phyloP scores from a whole-genome alignment of 2,113 vertebrate species.

The Oenanthe oenanthe region DNA sequence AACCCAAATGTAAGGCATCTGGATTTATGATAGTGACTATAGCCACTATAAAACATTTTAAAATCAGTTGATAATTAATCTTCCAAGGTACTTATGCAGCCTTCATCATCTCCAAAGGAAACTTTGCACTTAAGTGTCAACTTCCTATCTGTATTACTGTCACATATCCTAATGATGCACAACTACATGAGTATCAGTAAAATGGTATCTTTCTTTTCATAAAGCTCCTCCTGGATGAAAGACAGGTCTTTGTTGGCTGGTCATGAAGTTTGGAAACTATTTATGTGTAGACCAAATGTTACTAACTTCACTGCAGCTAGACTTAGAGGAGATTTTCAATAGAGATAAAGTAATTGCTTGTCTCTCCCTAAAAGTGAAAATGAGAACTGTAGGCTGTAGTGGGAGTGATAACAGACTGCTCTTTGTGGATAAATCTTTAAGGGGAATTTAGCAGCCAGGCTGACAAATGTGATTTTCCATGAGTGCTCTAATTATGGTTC shows the following conservation, averaged over 20 bases:
- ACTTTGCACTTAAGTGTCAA: accelerated
- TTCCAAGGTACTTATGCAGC: neutral
- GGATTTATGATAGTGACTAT: neutral
- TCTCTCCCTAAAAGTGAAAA: slow-evolving; percentile 17
- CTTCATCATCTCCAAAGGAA: neutral
- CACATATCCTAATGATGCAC: neutral
- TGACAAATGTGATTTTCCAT: slow-evolving; percentile 52
- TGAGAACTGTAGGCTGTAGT: neutral
- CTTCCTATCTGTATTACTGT: neutral
- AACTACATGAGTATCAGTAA: neutral
- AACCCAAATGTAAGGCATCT: neutral
- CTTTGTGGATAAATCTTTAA: slow-evolving; percentile 37
- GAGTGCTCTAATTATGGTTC: slow-evolving; percentile 50
- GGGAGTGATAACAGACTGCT: slow-evolving; percentile 28
- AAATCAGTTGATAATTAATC: neutral
- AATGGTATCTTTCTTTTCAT: neutral
- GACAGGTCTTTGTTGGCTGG: neutral
- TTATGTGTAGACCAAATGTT: neutral
- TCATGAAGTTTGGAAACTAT: neutral
- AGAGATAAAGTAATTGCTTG: slow-evolving; percentile 20
- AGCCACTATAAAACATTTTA: neutral
- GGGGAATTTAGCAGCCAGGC: slow-evolving; percentile 3
- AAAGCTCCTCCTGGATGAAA: neutral
- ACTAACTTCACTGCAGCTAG: neutral
- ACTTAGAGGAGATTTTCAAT: neutral